phyloP scores from a whole-genome alignment of 2,113 vertebrate species.

The Telmatochromis brachygnathus region DNA sequence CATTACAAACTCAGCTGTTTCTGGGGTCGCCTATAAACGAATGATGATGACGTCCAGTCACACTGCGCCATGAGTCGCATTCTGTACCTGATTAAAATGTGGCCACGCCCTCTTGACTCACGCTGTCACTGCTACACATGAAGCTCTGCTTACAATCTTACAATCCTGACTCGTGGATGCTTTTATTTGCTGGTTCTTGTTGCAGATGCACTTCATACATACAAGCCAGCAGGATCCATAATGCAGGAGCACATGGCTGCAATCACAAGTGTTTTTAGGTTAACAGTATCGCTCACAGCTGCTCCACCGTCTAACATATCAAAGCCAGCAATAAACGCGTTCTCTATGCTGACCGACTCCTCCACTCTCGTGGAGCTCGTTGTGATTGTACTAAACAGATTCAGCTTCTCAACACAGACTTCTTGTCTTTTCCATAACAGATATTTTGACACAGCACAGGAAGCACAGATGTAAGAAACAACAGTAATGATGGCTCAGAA shows the following conservation, averaged over 20 bases:
- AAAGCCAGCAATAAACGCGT: not conserved
- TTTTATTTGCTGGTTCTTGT: not conserved
- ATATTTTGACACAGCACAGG: not conserved
- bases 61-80: fast-evolving
- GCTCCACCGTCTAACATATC: not conserved
- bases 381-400: not conserved
- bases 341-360: not conserved
- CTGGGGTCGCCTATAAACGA: not conserved
- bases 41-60: not conserved
- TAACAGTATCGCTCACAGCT: not conserved
- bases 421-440: not conserved
- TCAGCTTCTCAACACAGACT: fast-evolving
- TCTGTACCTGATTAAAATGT: not conserved
- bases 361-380: not conserved
- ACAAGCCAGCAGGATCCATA: not conserved
- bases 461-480: not conserved
- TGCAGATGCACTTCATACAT: not conserved
- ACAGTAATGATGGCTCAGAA: not conserved
- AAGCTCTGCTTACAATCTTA: not conserved
- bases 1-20: not conserved
- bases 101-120: not conserved
- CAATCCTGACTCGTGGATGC: fast-evolving
- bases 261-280: not conserved
- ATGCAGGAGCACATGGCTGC: not conserved
- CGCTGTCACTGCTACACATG: not conserved